Evolutionary conservation across 2,888 invertebrate species (phyloP), one percentile per base, ranked within the genome.

Genomic region (Brachypterus glaber): DNA sequence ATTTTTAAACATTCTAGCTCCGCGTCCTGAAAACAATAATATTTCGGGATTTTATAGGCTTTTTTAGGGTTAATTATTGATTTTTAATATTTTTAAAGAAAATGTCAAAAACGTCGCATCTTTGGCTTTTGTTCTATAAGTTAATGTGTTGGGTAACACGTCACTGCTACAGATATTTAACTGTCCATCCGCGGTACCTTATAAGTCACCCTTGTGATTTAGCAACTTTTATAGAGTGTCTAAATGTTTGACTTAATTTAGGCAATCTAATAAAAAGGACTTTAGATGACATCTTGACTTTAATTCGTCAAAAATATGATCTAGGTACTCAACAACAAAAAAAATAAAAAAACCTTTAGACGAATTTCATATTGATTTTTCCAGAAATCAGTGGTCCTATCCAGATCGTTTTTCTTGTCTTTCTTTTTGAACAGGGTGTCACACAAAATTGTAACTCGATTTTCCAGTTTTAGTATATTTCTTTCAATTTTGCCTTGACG

Each of bases 1-100:
- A 85, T 48, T 49, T 74, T 69, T 14, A 85, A 64, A 24, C 82
- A 72, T 46, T 76, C 73, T 44, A 74, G 65, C 67, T 88, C 87
- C 1, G 76, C 72, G 35, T 79, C 79, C 76, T 83, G 55, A 4
- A 66, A 45, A 36, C 8, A 36, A 16, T 21, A 25, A 26, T 3
- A 41, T 35, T 16, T 15, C 30, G 17, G 8, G 12, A 5, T 5
- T 13, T 9, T 5, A 4, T 9, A 27, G 12, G 12, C 8, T 9
- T 9, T 7, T 11, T 25, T 12, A 9, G 30, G 7, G 15, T 11
- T n/a, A 17, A 31, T 33, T n/a, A 11, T 27, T 33, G 5, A 25
- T 11, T 15, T 39, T n/a, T n/a, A n/a, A n/a, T n/a, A n/a, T n/a
- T n/a, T n/a, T n/a, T n/a, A n/a, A n/a, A n/a, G n/a, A n/a, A n/a